Evolutionary conservation across 2,797 vertebrate genomes (phyloP).

Genomic region (Acanthis flammea): DNA sequence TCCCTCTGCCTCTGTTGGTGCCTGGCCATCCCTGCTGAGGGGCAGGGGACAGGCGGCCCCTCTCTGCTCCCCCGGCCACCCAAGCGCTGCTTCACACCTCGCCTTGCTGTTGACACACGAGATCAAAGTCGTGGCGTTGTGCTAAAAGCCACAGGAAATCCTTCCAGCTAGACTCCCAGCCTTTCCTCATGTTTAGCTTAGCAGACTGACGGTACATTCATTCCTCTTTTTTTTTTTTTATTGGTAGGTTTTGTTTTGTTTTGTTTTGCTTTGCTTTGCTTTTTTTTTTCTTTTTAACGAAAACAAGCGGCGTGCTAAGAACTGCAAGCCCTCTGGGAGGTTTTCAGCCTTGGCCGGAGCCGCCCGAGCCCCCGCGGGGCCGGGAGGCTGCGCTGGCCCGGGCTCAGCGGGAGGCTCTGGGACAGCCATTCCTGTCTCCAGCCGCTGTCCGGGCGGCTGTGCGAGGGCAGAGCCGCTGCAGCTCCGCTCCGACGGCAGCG

Average conservation of each 20-base stretch:
- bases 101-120: accelerated
- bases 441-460: not conserved
- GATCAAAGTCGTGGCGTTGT: not conserved
- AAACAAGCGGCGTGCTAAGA: not conserved
- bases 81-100: not conserved
- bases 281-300: not conserved
- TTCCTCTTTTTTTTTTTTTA: too few relatives aligned
- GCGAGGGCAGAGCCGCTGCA: not conserved
- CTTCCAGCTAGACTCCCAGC: not conserved
- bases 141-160: not conserved
- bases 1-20: not conserved
- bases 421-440: slow-evolving; percentile 34
- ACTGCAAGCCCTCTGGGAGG: not conserved
- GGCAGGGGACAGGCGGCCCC: accelerated
- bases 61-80: not conserved
- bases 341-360: slow-evolving; percentile 18
- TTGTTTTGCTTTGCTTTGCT: too few relatives aligned
- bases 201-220: not conserved
- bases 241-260: too few relatives aligned
- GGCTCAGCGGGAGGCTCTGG: slow-evolving; percentile 40
- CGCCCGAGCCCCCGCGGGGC: not conserved
- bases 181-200: not conserved
- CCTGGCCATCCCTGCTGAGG: not conserved
- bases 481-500: not conserved
- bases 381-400: slow-evolving; percentile 55